Evolutionary conservation across 2,797 vertebrate species (phyloP).

Genomic region (Chaetophractus vellerosus): DNA sequence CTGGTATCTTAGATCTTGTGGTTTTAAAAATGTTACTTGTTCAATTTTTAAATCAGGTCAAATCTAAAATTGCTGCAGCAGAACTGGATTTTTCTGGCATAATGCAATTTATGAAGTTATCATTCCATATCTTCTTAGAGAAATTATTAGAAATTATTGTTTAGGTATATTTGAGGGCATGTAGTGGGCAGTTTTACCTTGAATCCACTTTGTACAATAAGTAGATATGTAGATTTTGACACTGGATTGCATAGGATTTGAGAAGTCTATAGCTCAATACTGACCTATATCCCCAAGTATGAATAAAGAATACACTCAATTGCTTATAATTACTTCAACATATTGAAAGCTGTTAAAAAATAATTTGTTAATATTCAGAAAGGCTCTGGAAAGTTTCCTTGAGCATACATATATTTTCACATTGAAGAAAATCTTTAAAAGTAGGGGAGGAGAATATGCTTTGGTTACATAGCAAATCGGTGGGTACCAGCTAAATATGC

Average conservation of each 20-base stretch:
- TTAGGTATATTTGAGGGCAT: not conserved
- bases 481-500: not conserved
- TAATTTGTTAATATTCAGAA: constrained; percentile 27
- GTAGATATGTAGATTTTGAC: not conserved
- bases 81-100: not conserved
- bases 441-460: fast-evolving
- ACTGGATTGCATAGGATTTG: constrained; percentile 36
- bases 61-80: not conserved
- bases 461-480: not conserved
- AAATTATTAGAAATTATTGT: constrained; percentile 29
- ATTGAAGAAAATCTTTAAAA: not conserved
- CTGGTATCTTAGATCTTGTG: not conserved
- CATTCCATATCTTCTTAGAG: not conserved
- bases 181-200: not conserved
- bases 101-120: constrained; percentile 36
- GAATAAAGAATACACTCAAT: not conserved
- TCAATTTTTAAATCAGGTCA: constrained; percentile 27
- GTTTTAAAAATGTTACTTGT: constrained; percentile 6
- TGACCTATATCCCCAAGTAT: constrained; percentile 50
- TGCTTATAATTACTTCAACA: constrained; percentile 48
- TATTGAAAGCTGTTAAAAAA: constrained; percentile 27
- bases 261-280: constrained; percentile 47
- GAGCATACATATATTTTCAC: not conserved
- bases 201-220: constrained; percentile 17
- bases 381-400: not conserved